Conservation (phyloP, 2,888 invertebrate species). For the Agrotis puta region DNA sequence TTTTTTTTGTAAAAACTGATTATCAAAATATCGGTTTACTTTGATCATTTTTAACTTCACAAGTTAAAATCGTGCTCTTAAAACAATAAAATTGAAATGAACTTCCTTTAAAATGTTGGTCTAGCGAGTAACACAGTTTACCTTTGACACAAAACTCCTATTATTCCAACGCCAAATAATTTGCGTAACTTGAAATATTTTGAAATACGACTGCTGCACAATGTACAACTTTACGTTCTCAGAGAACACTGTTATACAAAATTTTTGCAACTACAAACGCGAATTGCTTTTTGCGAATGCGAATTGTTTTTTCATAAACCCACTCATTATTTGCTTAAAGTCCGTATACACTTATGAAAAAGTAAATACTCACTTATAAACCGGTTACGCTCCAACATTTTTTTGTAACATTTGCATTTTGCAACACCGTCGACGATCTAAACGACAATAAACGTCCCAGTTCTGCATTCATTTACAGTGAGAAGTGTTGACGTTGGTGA, state of each 20-base stretch:
- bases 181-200: conserved; percentile 38
- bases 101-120: conserved; percentile 27
- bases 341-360: conserved; percentile 60
- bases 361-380: conserved; percentile 66
- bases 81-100: conserved; percentile 6
- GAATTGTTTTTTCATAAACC: conserved; percentile 26
- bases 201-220: conserved; percentile 28
- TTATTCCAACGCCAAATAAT: conserved; percentile 39
- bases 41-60: background rate
- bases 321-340: conserved; percentile 41
- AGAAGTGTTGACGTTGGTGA: conserved; percentile 79
- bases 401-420: conserved; percentile 75
- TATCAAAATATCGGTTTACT: background rate
- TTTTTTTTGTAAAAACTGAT: too few relatives aligned
- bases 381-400: conserved; percentile 62
- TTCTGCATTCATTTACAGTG: conserved; percentile 79
- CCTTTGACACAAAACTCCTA: conserved; percentile 37
- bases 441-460: conserved; percentile 76
- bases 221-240: conserved; percentile 34
- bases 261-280: conserved; percentile 24
- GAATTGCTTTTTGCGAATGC: conserved; percentile 1
- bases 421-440: conserved; percentile 73
- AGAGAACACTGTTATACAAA: conserved; percentile 28
- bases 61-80: background rate
- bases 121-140: conserved; percentile 33